Evolutionary conservation across 2,113 vertebrate species (phyloP), one percentile per base, ranked within the genome.

Genomic region (Empidonax alnorum): DNA sequence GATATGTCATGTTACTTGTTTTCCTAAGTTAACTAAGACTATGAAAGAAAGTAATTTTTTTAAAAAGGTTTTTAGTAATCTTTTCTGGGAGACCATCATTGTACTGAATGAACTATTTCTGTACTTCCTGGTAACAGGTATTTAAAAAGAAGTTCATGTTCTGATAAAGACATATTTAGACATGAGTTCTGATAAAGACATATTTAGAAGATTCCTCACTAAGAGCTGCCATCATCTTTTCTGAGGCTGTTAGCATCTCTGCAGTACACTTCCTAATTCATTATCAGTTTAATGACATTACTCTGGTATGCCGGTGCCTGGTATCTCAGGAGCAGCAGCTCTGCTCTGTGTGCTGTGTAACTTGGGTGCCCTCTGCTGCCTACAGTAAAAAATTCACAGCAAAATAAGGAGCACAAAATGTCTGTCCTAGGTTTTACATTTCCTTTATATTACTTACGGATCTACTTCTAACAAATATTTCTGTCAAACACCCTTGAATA

Each of bases 281-380:
- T 59, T 77, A 35, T 3, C 12, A 5, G 8, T 66, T 74, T 44
- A 44, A 90, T 77, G 82, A 88, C 13, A 8, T 56, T 41, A 3
- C 14, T 56, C 83, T 46, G 12, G 2, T 23, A 8, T 25, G 12
- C 33, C 37, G 13, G 21, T 62, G 31, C 16, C 41, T 3, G 21
- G 31, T 28, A 3, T 35, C 31, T 62, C 25, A 21, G 59, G 15
- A 74, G 35, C 55, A 68, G 59, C 23, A 47, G 9, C 31, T 59
- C 22, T 68, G 10, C 31, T 83, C 10, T 58, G 12, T 30, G 12
- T 61, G 20, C 5, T 3, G 35, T 83, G 92, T 90, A 18, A 63
- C 92, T 78, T 81, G 93, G 35, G 73, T 90, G 92, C 96, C 96
- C 96, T 96, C 96, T 96, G 53, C 92, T 96, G 96, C 41, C 47